Conservation (phyloP, 2,888 invertebrate species). For the Acronicta psi region DNA sequence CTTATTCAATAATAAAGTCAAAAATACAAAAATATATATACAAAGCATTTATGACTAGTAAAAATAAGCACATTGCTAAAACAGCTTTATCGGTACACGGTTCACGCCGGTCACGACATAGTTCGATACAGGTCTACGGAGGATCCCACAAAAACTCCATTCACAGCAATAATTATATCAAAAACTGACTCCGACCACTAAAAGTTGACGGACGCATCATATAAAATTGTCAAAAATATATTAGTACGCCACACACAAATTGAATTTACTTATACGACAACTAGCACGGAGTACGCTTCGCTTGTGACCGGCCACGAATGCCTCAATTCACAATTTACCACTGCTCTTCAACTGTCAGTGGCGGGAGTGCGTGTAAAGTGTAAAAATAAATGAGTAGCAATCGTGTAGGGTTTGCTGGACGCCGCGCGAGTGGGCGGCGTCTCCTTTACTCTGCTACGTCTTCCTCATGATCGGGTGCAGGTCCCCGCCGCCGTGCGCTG, state of each 20-base stretch:
- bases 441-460: constrained; percentile 63
- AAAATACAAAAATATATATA: constrained; percentile 83
- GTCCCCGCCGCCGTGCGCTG: constrained; percentile 84
- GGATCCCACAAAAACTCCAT: constrained; percentile 75
- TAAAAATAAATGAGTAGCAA: constrained; percentile 63
- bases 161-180: constrained; percentile 73
- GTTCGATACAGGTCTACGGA: constrained; percentile 74
- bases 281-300: constrained; percentile 41
- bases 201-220: constrained; percentile 63
- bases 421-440: constrained; percentile 24
- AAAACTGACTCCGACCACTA: constrained; percentile 70
- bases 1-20: constrained; percentile 76
- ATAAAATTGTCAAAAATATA: constrained; percentile 66
- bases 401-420: constrained; percentile 39
- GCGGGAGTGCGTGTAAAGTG: constrained; percentile 64
- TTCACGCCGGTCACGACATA: constrained; percentile 65
- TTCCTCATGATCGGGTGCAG: constrained; percentile 82
- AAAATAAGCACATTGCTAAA: constrained; percentile 80
- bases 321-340: constrained; percentile 49
- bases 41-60: constrained; percentile 87
- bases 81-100: constrained; percentile 67
- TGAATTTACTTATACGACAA: constrained; percentile 53
- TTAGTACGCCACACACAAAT: constrained; percentile 57
- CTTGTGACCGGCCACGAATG: constrained; percentile 46
- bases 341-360: constrained; percentile 61